These are phyloP conservation scores for Gymnopithys bicolor DNA, from an alignment of 2,797 vertebrate genomes.

Conservation along the genomic window DNA sequence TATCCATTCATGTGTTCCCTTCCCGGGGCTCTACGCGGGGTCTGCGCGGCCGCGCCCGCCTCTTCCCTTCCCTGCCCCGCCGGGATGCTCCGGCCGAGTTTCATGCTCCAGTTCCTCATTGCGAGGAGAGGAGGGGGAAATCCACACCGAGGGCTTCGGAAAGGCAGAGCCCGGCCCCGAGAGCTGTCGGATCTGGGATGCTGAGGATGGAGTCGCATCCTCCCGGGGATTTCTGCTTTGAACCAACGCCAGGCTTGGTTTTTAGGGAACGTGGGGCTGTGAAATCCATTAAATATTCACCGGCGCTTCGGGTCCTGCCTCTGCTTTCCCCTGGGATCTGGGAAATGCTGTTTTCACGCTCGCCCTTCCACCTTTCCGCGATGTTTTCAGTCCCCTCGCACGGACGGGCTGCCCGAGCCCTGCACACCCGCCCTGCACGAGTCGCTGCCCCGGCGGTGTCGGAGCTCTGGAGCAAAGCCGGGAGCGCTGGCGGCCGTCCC, in stretches of 20 bases:
- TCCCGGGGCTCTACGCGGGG: neutral
- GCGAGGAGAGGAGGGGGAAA: neutral
- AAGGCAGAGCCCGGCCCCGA: neutral
- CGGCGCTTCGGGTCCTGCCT: neutral
- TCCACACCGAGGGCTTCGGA: neutral
- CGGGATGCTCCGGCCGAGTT: neutral
- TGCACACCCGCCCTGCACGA: neutral
- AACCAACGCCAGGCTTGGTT: neutral
- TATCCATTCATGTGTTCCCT: neutral
- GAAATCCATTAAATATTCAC: neutral
- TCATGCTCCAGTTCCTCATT: slow-evolving; percentile 51
- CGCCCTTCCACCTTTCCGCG: neutral
- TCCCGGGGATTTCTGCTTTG: neutral
- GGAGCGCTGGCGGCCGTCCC: neutral
- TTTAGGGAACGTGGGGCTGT: neutral
- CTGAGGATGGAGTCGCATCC: neutral
- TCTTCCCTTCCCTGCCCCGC: neutral
- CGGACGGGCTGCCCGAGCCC: neutral
- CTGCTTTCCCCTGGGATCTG: neutral
- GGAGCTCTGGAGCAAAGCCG: neutral
- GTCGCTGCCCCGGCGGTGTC: neutral
- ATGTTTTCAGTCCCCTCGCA: neutral
- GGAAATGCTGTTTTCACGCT: neutral
- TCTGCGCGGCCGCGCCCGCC: neutral
- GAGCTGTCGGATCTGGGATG: neutral